These are phyloP conservation scores for Monopis laevigella DNA, from an alignment of 2,888 invertebrate genomes.

Conservation along the genomic window DNA sequence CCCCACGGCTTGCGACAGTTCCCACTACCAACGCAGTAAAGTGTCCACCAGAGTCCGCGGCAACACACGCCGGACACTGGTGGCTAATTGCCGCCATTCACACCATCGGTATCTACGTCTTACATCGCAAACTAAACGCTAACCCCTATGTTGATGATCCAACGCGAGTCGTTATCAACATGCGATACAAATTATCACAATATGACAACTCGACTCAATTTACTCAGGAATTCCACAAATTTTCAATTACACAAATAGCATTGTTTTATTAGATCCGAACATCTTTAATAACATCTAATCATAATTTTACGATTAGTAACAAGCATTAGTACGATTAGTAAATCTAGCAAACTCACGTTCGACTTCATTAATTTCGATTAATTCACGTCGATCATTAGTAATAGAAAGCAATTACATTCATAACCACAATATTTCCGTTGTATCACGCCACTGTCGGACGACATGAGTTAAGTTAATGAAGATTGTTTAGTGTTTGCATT, in stretches of 20 bases:
- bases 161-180: neutral
- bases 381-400: conserved; percentile 6
- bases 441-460: conserved; percentile 16
- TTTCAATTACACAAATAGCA: conserved; percentile 2
- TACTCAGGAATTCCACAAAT: neutral
- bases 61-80: too few relatives aligned
- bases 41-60: too few relatives aligned
- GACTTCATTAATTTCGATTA: conserved; percentile 9
- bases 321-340: conserved; percentile 7
- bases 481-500: conserved; percentile 52
- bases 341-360: conserved; percentile 8
- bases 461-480: conserved; percentile 61
- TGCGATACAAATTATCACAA: conserved; percentile 3
- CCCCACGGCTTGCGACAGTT: conserved; percentile 46
- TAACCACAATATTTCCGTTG: conserved; percentile 7
- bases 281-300: too few relatives aligned
- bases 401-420: conserved; percentile 9
- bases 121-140: too few relatives aligned
- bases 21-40: too few relatives aligned
- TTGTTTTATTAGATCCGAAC: too few relatives aligned
- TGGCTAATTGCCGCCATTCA: neutral
- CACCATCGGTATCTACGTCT: neutral
- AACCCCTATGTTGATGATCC: neutral
- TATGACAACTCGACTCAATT: conserved; percentile 1
- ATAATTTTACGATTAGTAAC: neutral